Percentiles rank a stretch among this genome's conserved stretches.
phyloP scores from a whole-genome alignment of 2,888 invertebrate species.

The Dryomyza anilis region DNA sequence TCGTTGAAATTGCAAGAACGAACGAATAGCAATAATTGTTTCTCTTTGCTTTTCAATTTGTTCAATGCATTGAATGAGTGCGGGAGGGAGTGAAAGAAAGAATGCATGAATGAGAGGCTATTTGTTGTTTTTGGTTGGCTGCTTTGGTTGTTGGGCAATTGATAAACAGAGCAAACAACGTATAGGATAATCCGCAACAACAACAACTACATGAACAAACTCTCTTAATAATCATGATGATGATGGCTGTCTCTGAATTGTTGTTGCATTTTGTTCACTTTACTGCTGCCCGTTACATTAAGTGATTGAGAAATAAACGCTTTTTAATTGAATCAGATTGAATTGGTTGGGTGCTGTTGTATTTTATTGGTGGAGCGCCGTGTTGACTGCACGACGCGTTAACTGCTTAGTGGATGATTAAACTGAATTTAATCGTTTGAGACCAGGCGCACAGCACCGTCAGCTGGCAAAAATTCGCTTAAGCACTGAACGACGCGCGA shows the following conservation, averaged over 20 bases:
- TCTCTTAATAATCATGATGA: too few species aligned
- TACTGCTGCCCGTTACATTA: not conserved
- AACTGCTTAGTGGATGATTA: conserved; percentile 60
- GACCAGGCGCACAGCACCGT: conserved; percentile 56
- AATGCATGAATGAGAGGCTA: too few species aligned
- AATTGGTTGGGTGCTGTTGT: not conserved
- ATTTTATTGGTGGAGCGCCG: not conserved
- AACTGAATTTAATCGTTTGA: conserved; percentile 62
- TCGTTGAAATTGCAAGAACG: too few species aligned
- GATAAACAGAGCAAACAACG: too few species aligned
- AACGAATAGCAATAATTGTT: too few species aligned
- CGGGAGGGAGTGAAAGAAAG: conserved; percentile 39
- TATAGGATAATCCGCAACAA: not conserved
- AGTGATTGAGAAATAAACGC: not conserved
- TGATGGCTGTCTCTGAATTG: too few species aligned
- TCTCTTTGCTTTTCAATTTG: too few species aligned
- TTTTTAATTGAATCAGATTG: conserved; percentile 23
- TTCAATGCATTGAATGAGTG: conserved; percentile 38
- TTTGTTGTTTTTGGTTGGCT: too few species aligned
- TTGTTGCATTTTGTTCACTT: not conserved
- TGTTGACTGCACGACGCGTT: not conserved
- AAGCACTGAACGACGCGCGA: not conserved
- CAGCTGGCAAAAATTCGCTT: conserved; percentile 29
- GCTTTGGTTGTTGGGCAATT: too few species aligned
- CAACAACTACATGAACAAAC: not conserved